Conservation (phyloP, 2,888 invertebrate genomes). For the Spisula subtruncata region DNA sequence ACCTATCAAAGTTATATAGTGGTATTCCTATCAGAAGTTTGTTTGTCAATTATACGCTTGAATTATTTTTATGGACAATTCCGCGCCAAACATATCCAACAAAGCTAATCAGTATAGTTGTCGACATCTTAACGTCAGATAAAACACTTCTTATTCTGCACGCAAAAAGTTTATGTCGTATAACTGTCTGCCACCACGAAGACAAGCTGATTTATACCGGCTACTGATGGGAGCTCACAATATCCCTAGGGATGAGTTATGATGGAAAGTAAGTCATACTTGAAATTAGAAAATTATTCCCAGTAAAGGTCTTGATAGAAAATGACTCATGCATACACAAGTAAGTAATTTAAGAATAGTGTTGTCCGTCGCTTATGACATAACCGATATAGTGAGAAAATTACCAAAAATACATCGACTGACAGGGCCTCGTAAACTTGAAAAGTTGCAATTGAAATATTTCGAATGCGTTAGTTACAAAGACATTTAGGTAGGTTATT, state of each 20-base stretch:
- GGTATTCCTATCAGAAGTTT: too few relatives aligned
- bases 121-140: neutral
- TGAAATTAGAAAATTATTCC: neutral
- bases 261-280: too few relatives aligned
- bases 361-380: too few relatives aligned
- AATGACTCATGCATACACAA: neutral
- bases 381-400: too few relatives aligned
- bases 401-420: too few relatives aligned
- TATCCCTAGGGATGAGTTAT: neutral
- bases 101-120: neutral
- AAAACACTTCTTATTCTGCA: neutral
- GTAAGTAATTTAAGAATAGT: neutral
- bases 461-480: too few relatives aligned
- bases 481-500: too few relatives aligned
- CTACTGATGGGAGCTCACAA: neutral
- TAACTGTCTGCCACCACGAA: neutral
- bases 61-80: neutral
- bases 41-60: constrained; percentile 7
- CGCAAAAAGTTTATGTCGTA: neutral
- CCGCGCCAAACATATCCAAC: neutral
- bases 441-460: too few relatives aligned
- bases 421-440: too few relatives aligned
- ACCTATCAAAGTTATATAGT: too few relatives aligned
- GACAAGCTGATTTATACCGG: neutral
- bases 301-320: neutral